Conservation (phyloP, 35 echinoderm and acorn worm species). For the Lytechinus pictus region DNA sequence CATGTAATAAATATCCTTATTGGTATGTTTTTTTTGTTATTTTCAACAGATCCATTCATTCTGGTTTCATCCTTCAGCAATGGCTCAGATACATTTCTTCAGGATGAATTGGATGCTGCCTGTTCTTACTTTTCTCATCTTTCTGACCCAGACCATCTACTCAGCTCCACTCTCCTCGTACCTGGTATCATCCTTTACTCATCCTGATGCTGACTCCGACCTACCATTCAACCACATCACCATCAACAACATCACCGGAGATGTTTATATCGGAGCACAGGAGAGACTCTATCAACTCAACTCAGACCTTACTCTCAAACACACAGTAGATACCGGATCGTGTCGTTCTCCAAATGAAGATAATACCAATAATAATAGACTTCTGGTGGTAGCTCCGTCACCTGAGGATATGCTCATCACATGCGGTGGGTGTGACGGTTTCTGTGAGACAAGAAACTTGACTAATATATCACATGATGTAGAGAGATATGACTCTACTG, state of each 20-base stretch:
- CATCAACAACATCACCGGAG: conserved; percentile 49
- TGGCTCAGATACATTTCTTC: neutral
- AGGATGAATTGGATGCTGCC: neutral
- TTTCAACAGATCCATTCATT: neutral
- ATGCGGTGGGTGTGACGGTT: conserved; percentile 55
- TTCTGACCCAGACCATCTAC: neutral
- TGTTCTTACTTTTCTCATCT: neutral
- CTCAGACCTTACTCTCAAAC: conserved; percentile 18
- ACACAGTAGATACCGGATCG: neutral
- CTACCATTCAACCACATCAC: conserved; percentile 52
- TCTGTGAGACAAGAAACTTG: conserved; percentile 52
- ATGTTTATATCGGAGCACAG: conserved; percentile 59
- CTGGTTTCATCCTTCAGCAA: neutral
- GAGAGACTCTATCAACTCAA: conserved; percentile 57
- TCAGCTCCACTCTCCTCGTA: conserved; percentile 50
- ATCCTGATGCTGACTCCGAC: conserved; percentile 42
- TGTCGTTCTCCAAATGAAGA: neutral
- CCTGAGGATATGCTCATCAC: conserved; percentile 54
- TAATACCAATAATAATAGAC: conserved; percentile 52
- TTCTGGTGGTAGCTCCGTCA: conserved; percentile 54
- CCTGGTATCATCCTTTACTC: conserved; percentile 27
- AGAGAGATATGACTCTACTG: neutral
- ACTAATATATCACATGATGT: conserved; percentile 33
- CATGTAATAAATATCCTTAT: too few relatives aligned
- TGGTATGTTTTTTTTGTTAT: neutral